A percentile compares a stretch with the other conserved stretches of the same genome.
These are phyloP conservation scores for Oxyscelio sp. DNA, from an alignment of 2,888 invertebrate genomes.

Conservation along the genomic window DNA sequence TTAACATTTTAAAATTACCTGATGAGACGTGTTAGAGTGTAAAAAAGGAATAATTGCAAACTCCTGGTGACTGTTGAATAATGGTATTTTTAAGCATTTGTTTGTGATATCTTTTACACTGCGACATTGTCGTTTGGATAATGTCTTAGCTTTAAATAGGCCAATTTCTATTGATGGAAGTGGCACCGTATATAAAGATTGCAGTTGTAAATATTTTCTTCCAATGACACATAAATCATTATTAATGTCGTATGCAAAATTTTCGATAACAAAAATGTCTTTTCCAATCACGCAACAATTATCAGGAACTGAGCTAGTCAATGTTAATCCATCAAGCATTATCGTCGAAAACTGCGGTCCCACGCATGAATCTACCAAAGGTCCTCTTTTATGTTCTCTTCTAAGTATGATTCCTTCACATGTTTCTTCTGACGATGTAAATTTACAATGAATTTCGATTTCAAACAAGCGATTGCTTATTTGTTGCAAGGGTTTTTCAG, in stretches of 20 bases:
- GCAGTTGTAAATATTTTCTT: background rate
- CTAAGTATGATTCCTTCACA: background rate
- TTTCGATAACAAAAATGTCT: background rate
- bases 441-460: background rate
- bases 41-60: background rate
- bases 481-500: constrained; percentile 7
- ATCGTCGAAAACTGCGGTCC: background rate
- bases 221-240: background rate
- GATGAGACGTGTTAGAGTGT: background rate
- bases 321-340: background rate
- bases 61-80: background rate
- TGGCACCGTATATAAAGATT: background rate
- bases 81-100: background rate
- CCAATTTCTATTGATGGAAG: background rate
- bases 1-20: background rate
- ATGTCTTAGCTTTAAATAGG: background rate
- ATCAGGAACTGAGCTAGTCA: background rate
- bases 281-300: constrained; percentile 1
- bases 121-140: background rate
- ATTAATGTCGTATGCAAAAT: background rate
- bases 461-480: background rate
- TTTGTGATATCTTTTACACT: background rate
- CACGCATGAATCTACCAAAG: background rate
- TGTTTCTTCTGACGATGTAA: background rate
- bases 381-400: background rate